phyloP scores from a whole-genome alignment of 1,140 invertebrate genomes.

The Condylostylus longicornis region DNA sequence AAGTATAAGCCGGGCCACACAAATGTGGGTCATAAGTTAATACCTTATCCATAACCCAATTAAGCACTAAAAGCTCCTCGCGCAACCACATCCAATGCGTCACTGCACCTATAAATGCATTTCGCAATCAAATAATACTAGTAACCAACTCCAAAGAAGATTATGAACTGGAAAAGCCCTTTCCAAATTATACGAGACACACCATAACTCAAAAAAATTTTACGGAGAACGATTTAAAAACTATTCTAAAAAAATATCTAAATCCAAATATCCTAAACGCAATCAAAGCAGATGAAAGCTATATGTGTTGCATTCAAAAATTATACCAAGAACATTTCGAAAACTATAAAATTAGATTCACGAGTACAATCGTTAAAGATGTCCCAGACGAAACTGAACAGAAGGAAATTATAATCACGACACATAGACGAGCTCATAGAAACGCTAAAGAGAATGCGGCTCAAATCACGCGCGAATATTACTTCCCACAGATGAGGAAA shows the following conservation, averaged over 20 bases:
- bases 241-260: background rate
- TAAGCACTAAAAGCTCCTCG: conserved; percentile 3
- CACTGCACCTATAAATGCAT: conserved; percentile 6
- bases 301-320: background rate
- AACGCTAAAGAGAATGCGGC: background rate
- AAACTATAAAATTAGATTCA: background rate
- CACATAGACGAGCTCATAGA: background rate
- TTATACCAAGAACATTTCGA: background rate
- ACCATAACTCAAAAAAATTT: too few relatives aligned
- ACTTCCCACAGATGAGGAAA: background rate
- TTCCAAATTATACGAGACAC: conserved; percentile 4
- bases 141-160: background rate
- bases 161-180: conserved; percentile 1
- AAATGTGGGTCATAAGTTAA: background rate
- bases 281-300: background rate
- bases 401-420: background rate
- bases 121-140: conserved; percentile 9
- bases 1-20: background rate
- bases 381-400: background rate
- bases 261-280: background rate
- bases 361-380: background rate
- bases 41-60: background rate
- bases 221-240: background rate
- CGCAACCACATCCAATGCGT: conserved; percentile 4
- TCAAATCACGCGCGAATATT: background rate